phyloP scores from a whole-genome alignment of 2,797 vertebrate genomes.

The Acestrorhynchus altus region DNA sequence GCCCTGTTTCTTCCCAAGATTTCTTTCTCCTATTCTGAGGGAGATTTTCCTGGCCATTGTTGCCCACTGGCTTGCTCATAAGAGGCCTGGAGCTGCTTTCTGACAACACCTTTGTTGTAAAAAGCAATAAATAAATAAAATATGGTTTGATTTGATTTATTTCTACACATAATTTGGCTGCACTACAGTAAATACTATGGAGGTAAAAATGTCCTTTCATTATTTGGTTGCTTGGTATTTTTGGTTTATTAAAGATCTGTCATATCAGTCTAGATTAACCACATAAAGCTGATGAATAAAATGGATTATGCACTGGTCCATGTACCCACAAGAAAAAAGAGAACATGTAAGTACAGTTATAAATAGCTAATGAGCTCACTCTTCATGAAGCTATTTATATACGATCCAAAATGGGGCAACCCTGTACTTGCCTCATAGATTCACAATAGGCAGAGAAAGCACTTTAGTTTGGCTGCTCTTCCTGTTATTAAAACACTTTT shows the following conservation, averaged over 20 bases:
- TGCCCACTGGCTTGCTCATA: no score
- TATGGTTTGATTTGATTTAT: background rate
- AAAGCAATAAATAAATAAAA: no score
- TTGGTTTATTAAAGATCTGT: background rate
- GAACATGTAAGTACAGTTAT: background rate
- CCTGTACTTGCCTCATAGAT: background rate
- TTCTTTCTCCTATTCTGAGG: no score
- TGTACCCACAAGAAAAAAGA: background rate
- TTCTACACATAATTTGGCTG: no score
- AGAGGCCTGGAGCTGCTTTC: no score
- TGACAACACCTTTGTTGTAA: no score
- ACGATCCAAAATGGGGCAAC: background rate
- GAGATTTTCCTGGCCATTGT: no score
- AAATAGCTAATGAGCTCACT: background rate
- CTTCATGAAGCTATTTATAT: constrained; percentile 9
- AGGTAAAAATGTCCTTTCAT: background rate
- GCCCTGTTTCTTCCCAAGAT: no score
- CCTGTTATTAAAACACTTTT: no score
- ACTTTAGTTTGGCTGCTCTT: background rate
- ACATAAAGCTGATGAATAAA: background rate
- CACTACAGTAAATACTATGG: background rate
- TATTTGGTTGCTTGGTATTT: background rate
- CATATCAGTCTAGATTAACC: background rate
- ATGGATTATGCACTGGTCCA: background rate
- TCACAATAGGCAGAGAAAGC: background rate